A percentile compares a stretch with the other conserved stretches of the same genome.
These are phyloP conservation scores for Pseudopleuronectes americanus DNA, from an alignment of 2,797 vertebrate genomes.

Conservation along the genomic window DNA sequence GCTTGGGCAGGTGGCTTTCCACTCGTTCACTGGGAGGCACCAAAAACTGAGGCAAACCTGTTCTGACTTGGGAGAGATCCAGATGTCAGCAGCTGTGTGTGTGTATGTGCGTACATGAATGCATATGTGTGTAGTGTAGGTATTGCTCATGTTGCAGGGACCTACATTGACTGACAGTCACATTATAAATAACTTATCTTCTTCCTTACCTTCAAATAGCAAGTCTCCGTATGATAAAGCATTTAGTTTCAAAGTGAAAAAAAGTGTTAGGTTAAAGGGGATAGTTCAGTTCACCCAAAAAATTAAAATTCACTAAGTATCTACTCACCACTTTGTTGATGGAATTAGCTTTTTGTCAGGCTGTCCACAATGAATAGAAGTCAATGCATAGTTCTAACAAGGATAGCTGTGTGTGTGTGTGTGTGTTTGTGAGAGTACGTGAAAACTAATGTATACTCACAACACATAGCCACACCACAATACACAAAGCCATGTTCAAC, in stretches of 20 bases:
- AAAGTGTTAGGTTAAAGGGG: too few relatives aligned
- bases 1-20: conserved; percentile 61
- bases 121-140: conserved; percentile 6
- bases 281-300: too few relatives aligned
- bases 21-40: conserved; percentile 61
- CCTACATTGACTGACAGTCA: background rate
- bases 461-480: conserved; percentile 24
- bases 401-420: background rate
- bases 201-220: background rate
- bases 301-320: too few relatives aligned
- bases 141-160: background rate
- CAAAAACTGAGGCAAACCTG: conserved; percentile 69
- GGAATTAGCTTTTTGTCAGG: too few relatives aligned
- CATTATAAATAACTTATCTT: background rate
- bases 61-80: conserved; percentile 73
- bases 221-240: background rate
- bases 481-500: conserved; percentile 41
- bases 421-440: background rate
- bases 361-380: background rate
- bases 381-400: too few relatives aligned
- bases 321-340: too few relatives aligned
- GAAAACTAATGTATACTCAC: conserved; percentile 16
- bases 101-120: conserved; percentile 28
- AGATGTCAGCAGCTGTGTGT: conserved; percentile 74
- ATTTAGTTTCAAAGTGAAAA: background rate